These are phyloP conservation scores for Anoplophora glabripennis DNA, from an alignment of 1,140 invertebrate species.

Conservation along the genomic window DNA sequence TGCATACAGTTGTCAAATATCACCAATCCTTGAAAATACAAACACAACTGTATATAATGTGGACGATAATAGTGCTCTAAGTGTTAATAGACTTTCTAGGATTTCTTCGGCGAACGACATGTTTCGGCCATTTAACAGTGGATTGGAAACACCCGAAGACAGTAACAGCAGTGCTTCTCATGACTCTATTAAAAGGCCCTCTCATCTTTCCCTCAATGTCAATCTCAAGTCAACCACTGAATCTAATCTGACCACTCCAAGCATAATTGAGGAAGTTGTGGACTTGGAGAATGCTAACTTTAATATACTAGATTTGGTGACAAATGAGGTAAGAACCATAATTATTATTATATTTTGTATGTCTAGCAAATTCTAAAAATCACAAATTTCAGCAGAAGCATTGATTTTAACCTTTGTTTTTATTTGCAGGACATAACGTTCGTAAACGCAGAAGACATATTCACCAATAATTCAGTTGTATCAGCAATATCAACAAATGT, in stretches of 20 bases:
- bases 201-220: constrained; percentile 18
- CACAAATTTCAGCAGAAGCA: not conserved
- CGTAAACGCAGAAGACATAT: constrained; percentile 18
- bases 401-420: not conserved
- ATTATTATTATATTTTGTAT: constrained; percentile 10
- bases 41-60: not conserved
- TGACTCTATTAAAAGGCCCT: not conserved
- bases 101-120: not conserved
- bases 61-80: constrained; percentile 22
- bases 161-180: constrained; percentile 14
- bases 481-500: not conserved
- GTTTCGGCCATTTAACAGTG: not conserved
- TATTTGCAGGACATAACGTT: constrained; percentile 25
- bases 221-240: not conserved
- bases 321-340: constrained; percentile 26
- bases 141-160: constrained; percentile 21
- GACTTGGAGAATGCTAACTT: constrained; percentile 32
- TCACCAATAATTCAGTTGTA: no score
- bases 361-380: not conserved
- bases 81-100: constrained; percentile 12
- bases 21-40: not conserved
- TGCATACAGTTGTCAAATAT: constrained; percentile 11
- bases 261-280: constrained; percentile 38
- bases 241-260: constrained; percentile 35
- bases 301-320: constrained; percentile 38